Percentiles rank a stretch among this genome's conserved stretches.
Evolutionary conservation across 1,140 invertebrate genomes (phyloP).

Genomic region (Trichonephila inaurata): DNA sequence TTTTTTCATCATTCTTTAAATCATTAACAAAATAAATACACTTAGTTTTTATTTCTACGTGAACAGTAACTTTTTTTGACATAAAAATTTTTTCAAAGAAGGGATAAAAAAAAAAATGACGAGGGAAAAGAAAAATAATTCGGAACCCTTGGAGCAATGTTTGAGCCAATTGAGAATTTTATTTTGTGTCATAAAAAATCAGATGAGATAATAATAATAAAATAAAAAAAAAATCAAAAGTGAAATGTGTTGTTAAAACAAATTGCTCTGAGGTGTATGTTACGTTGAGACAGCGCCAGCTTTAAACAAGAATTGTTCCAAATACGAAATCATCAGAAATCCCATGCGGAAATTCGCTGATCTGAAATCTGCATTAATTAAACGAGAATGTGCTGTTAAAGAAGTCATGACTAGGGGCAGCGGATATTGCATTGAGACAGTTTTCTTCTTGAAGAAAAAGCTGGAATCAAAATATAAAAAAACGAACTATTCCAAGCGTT

Average conservation of each 20-base stretch:
- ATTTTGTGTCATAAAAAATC: not conserved
- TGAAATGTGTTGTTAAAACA: slow-evolving; percentile 34
- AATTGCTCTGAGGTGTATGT: slow-evolving; percentile 44
- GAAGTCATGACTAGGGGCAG: not conserved
- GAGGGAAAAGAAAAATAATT: not conserved
- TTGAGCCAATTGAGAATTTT: slow-evolving; percentile 38
- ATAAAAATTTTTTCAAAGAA: not conserved
- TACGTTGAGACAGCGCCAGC: slow-evolving; percentile 21
- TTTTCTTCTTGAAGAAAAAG: not conserved
- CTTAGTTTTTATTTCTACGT: slow-evolving; percentile 1
- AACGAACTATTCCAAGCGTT: not conserved
- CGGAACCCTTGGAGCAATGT: slow-evolving; percentile 15
- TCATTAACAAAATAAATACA: slow-evolving; percentile 52
- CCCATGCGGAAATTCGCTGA: not conserved
- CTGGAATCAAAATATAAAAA: not conserved
- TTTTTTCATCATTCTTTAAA: slow-evolving; percentile 30
- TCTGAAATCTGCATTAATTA: slow-evolving; percentile 6
- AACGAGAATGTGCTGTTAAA: not conserved
- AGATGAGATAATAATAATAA: not conserved
- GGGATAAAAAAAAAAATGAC: not conserved
- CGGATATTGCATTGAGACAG: not conserved
- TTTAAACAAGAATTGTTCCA: not conserved
- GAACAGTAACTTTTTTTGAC: not conserved
- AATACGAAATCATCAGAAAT: slow-evolving; percentile 15
- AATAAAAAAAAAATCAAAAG: not conserved